Percentiles rank a stretch among this genome's conserved stretches.
phyloP scores from a whole-genome alignment of 2,888 invertebrate genomes.

The Eupithecia vulgata region DNA sequence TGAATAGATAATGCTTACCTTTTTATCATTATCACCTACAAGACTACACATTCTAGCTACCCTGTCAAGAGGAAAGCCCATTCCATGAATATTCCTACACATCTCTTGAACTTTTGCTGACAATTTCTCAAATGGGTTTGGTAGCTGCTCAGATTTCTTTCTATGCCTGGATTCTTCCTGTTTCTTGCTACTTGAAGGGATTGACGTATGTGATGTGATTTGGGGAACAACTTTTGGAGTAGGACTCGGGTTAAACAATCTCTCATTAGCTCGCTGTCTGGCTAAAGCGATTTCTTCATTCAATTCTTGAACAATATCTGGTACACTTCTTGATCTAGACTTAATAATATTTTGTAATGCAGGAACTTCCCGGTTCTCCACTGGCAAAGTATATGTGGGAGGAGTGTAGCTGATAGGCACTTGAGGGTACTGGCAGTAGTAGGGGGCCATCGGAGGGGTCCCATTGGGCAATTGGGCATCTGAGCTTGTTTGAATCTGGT shows the following conservation, averaged over 20 bases:
- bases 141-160: conserved; percentile 64
- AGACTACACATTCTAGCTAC: conserved; percentile 91
- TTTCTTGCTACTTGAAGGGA: conserved; percentile 51
- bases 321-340: conserved; percentile 86
- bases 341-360: conserved; percentile 62
- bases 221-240: conserved; percentile 63
- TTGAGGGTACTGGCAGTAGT: conserved; percentile 71
- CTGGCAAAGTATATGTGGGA: conserved; percentile 45
- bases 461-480: conserved; percentile 58
- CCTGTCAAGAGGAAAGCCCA: conserved; percentile 94
- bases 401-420: conserved; percentile 59
- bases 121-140: conserved; percentile 72
- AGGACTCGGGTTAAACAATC: conserved; percentile 82
- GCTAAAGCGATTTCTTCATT: conserved; percentile 85
- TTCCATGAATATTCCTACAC: conserved; percentile 89
- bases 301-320: conserved; percentile 89
- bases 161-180: conserved; percentile 59
- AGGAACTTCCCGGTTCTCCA: conserved; percentile 45
- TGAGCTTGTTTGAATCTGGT: conserved; percentile 61
- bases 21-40: conserved; percentile 92
- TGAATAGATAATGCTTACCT: conserved; percentile 80
- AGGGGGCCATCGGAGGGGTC: conserved; percentile 68
- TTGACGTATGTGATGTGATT: conserved; percentile 42
- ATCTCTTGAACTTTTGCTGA: conserved; percentile 85
- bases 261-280: conserved; percentile 77